These are phyloP conservation scores for Margaritifera margaritifera DNA, from an alignment of 2,888 invertebrate genomes.

Conservation along the genomic window DNA sequence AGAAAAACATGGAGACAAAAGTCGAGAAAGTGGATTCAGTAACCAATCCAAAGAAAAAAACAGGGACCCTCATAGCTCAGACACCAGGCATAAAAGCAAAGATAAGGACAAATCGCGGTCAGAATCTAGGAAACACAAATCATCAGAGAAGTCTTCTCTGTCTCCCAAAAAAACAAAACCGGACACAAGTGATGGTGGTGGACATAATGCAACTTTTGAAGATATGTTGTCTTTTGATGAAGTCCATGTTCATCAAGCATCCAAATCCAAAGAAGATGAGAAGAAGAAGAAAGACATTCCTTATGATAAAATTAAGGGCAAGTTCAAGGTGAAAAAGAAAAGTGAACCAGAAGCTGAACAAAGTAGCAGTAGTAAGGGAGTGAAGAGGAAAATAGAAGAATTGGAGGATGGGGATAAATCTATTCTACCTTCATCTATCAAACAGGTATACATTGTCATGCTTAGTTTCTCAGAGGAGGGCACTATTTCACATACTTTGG, in stretches of 20 bases:
- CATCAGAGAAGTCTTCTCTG: conserved; percentile 4
- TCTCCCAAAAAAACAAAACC: conserved; percentile 13
- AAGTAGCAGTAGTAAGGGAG: conserved; percentile 26
- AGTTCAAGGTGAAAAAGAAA: conserved; percentile 48
- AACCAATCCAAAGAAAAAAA: conserved; percentile 2
- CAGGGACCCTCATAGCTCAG: conserved; percentile 1
- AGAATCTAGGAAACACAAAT: conserved; percentile 15
- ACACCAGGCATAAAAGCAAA: background rate
- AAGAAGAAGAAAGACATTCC: conserved; percentile 22
- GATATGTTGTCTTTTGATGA: conserved; percentile 44
- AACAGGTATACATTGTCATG: conserved; percentile 30
- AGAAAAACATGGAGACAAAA: background rate
- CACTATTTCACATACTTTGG: too few relatives aligned
- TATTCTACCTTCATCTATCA: conserved; percentile 29
- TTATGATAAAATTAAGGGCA: conserved; percentile 43
- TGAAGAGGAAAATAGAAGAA: conserved; percentile 22
- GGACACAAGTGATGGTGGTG: conserved; percentile 4
- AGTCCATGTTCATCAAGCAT: conserved; percentile 1
- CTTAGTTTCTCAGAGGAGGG: background rate
- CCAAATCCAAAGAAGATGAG: conserved; percentile 6
- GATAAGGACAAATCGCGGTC: conserved; percentile 5
- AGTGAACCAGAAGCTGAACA: conserved; percentile 34
- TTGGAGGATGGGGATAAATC: conserved; percentile 18
- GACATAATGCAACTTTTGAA: conserved; percentile 18
- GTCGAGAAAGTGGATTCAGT: too few relatives aligned